Percentiles rank a stretch among this genome's conserved stretches.
Evolutionary conservation across 1,140 invertebrate species (phyloP).

Genomic region (Pogonomyrmex californicus): DNA sequence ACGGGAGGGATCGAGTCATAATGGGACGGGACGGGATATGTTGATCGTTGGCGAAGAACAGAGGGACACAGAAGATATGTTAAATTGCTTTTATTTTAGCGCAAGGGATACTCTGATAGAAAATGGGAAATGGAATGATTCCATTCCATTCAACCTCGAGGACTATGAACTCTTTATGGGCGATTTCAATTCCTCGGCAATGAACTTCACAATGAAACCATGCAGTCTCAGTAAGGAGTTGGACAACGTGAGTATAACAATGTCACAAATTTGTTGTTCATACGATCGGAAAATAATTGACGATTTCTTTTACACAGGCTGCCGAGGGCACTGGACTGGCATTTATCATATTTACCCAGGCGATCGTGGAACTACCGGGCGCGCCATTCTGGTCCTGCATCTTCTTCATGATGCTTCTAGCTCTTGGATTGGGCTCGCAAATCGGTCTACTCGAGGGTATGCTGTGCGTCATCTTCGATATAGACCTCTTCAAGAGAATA

Average conservation of each 20-base stretch:
- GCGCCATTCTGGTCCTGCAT: conserved; percentile 97
- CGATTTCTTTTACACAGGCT: conserved; percentile 85
- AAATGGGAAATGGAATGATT: conserved; percentile 84
- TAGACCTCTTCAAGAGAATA: conserved; percentile 95
- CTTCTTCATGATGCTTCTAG: conserved; percentile 97
- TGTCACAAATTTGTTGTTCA: not conserved
- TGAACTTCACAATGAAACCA: conserved; percentile 86
- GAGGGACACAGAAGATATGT: conserved; percentile 47
- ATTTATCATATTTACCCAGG: conserved; percentile 97
- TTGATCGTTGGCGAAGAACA: conserved; percentile 29
- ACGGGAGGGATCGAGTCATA: conserved; percentile 43
- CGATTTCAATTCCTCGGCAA: conserved; percentile 82
- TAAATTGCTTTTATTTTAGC: conserved; percentile 53
- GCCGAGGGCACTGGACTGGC: conserved; percentile 97
- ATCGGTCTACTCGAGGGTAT: conserved; percentile 97
- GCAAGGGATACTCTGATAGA: conserved; percentile 82
- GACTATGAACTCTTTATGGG: conserved; percentile 87
- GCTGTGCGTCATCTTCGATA: conserved; percentile 97
- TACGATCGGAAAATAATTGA: not conserved
- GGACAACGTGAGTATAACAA: conserved; percentile 89
- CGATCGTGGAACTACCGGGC: conserved; percentile 95
- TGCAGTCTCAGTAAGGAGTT: conserved; percentile 91
- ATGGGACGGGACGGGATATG: conserved; percentile 36
- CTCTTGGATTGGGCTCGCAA: conserved; percentile 96
- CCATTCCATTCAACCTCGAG: conserved; percentile 85